phyloP scores from a whole-genome alignment of 2,888 invertebrate genomes.

The Chironomus tentans region DNA sequence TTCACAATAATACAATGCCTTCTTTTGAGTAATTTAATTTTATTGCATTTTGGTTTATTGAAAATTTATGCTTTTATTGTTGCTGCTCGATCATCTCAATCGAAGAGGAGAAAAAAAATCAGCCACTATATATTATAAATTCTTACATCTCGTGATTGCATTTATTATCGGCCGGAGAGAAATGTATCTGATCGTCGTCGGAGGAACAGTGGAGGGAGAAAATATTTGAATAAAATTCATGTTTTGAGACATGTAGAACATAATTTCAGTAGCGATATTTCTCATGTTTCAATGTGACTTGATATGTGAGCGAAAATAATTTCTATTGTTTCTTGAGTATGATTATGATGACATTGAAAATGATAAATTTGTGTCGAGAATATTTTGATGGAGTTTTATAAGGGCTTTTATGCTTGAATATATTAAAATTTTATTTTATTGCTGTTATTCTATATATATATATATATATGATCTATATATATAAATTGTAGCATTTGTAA shows the following conservation, averaged over 20 bases:
- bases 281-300: conserved; percentile 18
- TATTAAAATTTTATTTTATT: too few species aligned
- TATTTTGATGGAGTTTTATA: too few species aligned
- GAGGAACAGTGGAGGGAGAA: too few species aligned
- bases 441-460: too few species aligned
- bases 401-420: too few species aligned
- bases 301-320: not conserved
- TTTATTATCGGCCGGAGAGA: not conserved
- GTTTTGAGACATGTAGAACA: conserved; percentile 11
- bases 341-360: not conserved
- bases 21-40: conserved; percentile 27
- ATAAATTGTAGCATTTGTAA: too few species aligned
- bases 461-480: too few species aligned
- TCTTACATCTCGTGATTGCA: conserved; percentile 1
- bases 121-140: too few species aligned
- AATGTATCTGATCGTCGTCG: too few species aligned
- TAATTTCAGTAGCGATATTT: conserved; percentile 24
- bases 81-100: conserved; percentile 5
- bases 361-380: too few species aligned
- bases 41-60: conserved; percentile 8
- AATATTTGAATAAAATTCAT: not conserved
- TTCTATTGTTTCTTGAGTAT: not conserved
- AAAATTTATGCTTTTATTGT: conserved; percentile 26
- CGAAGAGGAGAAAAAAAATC: too few species aligned
- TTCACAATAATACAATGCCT: not conserved